phyloP scores from a whole-genome alignment of 2,888 invertebrate species.

The Automeris io region DNA sequence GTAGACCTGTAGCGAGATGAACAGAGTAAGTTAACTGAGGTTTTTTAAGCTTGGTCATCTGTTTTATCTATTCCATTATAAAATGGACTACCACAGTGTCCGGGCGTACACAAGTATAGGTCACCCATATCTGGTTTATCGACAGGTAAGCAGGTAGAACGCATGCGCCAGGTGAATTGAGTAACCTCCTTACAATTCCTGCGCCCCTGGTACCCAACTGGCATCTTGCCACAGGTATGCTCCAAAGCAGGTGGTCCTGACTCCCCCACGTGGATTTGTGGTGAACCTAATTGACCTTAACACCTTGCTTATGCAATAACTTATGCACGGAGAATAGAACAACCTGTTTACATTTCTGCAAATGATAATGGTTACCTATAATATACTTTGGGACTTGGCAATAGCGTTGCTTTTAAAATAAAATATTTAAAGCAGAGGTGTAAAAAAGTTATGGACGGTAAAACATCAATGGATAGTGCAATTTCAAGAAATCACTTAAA shows the following conservation, averaged over 20 bases:
- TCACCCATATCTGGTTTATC: neutral
- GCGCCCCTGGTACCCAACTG: conserved; percentile 68
- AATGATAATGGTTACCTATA: neutral
- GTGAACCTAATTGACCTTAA: conserved; percentile 29
- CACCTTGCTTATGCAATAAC: conserved; percentile 2
- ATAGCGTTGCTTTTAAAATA: neutral
- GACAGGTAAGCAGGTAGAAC: conserved; percentile 49
- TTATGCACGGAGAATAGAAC: no score
- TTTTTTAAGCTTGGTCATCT: no score
- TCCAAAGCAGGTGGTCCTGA: conserved; percentile 55
- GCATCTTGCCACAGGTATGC: conserved; percentile 77
- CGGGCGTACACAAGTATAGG: neutral
- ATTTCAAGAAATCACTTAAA: no score
- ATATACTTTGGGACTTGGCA: neutral
- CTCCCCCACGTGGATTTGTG: conserved; percentile 45
- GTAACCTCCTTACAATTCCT: conserved; percentile 40
- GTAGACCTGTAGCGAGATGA: no score
- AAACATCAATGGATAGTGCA: no score
- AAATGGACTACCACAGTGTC: neutral
- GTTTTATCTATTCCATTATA: neutral
- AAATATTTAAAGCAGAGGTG: neutral
- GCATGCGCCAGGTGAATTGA: conserved; percentile 69
- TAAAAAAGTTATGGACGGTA: no score
- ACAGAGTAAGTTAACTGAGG: no score
- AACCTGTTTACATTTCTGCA: neutral